Evolutionary conservation across 2,888 invertebrate species (phyloP).

Genomic region (Notodonta ziczac): DNA sequence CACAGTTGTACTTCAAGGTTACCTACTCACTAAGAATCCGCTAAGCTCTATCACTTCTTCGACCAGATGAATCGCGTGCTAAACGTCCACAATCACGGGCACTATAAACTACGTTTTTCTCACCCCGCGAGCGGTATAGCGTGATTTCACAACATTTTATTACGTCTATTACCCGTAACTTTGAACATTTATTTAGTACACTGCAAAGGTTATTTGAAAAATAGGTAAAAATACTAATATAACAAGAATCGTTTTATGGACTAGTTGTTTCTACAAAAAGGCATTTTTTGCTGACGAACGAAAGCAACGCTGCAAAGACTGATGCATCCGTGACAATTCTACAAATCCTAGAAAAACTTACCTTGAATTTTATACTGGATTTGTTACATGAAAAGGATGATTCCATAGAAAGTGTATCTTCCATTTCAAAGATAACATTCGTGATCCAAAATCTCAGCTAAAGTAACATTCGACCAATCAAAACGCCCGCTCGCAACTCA

Average conservation of each 20-base stretch:
- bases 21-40: neutral
- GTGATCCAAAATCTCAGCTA: neutral
- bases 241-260: neutral
- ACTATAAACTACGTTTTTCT: slow-evolving; percentile 2
- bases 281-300: too few relatives aligned
- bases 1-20: too few relatives aligned
- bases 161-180: neutral
- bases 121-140: neutral
- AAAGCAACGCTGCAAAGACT: too few relatives aligned
- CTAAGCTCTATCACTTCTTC: neutral
- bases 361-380: too few relatives aligned
- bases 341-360: too few relatives aligned
- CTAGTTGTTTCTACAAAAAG: neutral
- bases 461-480: slow-evolving; percentile 24
- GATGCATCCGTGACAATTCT: too few relatives aligned
- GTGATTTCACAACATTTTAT: slow-evolving; percentile 5
- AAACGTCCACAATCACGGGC: neutral
- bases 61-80: neutral
- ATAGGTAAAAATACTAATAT: neutral
- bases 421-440: too few relatives aligned
- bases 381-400: too few relatives aligned
- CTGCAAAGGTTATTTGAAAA: slow-evolving; percentile 1
- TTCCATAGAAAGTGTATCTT: neutral
- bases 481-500: slow-evolving; percentile 22
- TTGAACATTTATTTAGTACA: neutral